Base-by-base conservation (phyloP, 2,888 invertebrate genomes). In the Cynaeus angustus region DNA sequence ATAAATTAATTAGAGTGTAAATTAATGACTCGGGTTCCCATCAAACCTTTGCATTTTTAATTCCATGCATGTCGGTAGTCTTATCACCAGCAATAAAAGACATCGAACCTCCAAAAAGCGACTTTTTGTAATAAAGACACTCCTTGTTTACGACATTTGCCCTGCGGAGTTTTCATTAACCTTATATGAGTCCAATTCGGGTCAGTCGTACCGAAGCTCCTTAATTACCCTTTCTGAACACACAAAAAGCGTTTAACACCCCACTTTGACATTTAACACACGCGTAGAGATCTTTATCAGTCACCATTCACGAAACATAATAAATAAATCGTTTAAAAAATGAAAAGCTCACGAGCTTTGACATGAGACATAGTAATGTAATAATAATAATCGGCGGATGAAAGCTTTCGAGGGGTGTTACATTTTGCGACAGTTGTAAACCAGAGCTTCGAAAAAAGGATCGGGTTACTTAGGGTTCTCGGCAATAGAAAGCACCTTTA, bases 261-360 rank as follows among this genome's bases (percentile, higher is more conserved):
- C 45, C 33, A 10, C n/a, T 33, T 26, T 46, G 43, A 59, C 59
- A 30, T 62, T 62, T 41, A 38, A 14, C 21, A 41, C 62, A 52
- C 62, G 43, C 50, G 41, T 28, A 14, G n/a, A 9, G 62, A 62
- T 62, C 21, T 16, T 62, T 62, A 62, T 62, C 62, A 41, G 7
- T 13, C 3, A 14, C 14, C 21, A 62, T 38, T 62, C 50, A 33
- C 41, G 52, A n/a, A 52, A 62, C 48, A 37, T 48, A 62, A 61
- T 52, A 62, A 62, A 52, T 50, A 62, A 62, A 62, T 50, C 61
- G 61, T 61, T 61, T 52, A 50, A 62, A 62, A 61, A 41, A 38
- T 16, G 41, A 56, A 41, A 45, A 59, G 59, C 43, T 59, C 46
- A 33, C 45, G 59, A 59, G 33, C 59, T 45, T 45, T 45, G 59